Base-by-base conservation (phyloP, 2,797 vertebrate genomes). In the Acipenser ruthenus region DNA sequence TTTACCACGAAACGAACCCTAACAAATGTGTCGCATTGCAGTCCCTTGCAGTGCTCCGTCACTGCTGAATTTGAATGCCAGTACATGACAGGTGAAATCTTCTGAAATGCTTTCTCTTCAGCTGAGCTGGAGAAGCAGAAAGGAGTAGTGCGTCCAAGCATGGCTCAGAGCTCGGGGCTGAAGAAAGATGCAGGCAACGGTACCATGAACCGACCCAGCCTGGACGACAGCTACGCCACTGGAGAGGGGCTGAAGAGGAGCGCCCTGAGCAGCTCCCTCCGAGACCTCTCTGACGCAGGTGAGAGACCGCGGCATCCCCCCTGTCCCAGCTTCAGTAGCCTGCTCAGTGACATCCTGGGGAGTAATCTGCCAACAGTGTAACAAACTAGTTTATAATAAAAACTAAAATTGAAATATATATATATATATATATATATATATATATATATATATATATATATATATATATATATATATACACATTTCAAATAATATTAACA, bases 121-220 rank as follows among this genome's bases (percentile, higher is more conserved):
- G 96, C 95, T 50, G 96, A 98, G 76, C 86, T 98, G 1, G 95
- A 99, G 72, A 99, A 99, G 65, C 96, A 99, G 91, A 97, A 97
- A 75, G 95, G 94, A 0, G 90, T 97, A 49, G 90, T 97, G 50
- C 87, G 93, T 4, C 91, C 94, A 66, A 94, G 92, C 82, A 90
- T 95, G 82, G 94, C 93, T 48, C 95, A 97, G 73, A 90, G 89
- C 70, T 93, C 94, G 8, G 92, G 91, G 48, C 78, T 95, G 67
- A 96, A 96, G 80, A 97, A 95, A 76, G 96, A 98, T 3, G 80
- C 93, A 0, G 94, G 95, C n/a, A 93, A 93, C 0, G 92, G 94
- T 51, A 93, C 87, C 0, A 81, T 96, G 80, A 92, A 82, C 83
- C 84, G 93, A 62, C 87, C 87, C 0, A 97, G 96, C 80, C 88